Evolutionary conservation across 2,113 vertebrate genomes (phyloP).

Genomic region (Heterocephalus glaber): DNA sequence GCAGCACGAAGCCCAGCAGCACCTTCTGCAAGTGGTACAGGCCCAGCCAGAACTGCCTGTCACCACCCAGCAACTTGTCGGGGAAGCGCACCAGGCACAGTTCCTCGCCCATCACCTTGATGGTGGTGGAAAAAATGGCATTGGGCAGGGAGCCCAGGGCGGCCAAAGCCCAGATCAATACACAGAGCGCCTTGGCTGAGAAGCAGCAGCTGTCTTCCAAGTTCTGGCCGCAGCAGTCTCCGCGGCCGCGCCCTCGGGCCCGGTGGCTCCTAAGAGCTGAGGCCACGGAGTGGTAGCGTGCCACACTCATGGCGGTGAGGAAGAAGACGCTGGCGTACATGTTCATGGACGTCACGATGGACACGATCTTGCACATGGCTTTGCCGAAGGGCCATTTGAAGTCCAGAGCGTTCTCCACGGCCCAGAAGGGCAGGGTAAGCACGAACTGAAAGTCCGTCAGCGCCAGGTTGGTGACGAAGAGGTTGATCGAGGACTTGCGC

Average conservation of each 20-base stretch:
- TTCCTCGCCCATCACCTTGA: conserved; percentile 90
- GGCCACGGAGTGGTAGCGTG: conserved; percentile 93
- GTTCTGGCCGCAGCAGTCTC: conserved; percentile 73
- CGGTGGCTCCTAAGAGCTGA: conserved; percentile 90
- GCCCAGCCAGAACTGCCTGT: conserved; percentile 93
- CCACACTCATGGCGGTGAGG: conserved; percentile 97
- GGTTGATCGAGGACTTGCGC: conserved; percentile 96
- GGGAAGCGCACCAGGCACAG: conserved; percentile 95
- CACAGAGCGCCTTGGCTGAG: conserved; percentile 88
- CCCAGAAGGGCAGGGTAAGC: conserved; percentile 96
- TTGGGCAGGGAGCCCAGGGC: conserved; percentile 91
- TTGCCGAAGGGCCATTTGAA: conserved; percentile 96
- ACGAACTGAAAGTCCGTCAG: conserved; percentile 98
- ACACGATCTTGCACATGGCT: conserved; percentile 97
- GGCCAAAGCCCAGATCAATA: conserved; percentile 90
- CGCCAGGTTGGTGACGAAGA: conserved; percentile 95
- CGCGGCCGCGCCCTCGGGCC: conserved; percentile 54
- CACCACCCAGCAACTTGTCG: conserved; percentile 83
- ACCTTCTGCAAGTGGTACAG: conserved; percentile 96
- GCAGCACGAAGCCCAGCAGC: conserved; percentile 93
- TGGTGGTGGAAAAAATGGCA: conserved; percentile 94
- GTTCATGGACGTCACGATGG: conserved; percentile 94
- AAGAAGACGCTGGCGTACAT: conserved; percentile 99
- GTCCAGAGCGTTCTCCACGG: conserved; percentile 95
- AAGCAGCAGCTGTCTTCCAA: conserved; percentile 77